Evolutionary conservation across 1,140 invertebrate species (phyloP).

Genomic region (Papilio polyxenes): DNA sequence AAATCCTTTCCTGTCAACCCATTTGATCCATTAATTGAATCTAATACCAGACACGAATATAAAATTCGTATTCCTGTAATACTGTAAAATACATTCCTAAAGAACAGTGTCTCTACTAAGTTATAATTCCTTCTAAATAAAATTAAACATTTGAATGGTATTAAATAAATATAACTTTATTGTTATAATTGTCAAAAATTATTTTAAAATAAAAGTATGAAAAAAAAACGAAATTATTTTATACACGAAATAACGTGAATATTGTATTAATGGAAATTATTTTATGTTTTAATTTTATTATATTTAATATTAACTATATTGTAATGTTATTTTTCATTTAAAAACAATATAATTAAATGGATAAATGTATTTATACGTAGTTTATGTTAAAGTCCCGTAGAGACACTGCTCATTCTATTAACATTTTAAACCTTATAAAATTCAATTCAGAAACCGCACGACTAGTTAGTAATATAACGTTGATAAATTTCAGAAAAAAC

Average conservation of each 20-base stretch:
- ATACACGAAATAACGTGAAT: not conserved
- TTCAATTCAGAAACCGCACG: constrained; percentile 58
- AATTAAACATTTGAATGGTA: not conserved
- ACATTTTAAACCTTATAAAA: constrained; percentile 45
- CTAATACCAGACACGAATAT: constrained; percentile 39
- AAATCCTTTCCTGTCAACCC: constrained; percentile 2
- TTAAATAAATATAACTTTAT: no score
- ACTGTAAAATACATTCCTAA: constrained; percentile 58
- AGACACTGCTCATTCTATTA: constrained; percentile 30
- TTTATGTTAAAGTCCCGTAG: not conserved
- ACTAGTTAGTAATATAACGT: constrained; percentile 74
- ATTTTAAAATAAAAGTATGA: not conserved
- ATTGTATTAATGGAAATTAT: no score
- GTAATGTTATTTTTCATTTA: no score
- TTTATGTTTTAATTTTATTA: no score
- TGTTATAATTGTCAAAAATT: no score
- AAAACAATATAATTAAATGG: no score
- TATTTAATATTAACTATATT: no score
- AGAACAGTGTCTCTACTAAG: not conserved
- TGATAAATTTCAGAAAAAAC: constrained; percentile 79
- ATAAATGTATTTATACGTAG: no score
- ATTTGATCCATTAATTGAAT: not conserved
- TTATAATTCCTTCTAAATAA: not conserved
- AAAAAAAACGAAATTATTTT: not conserved
- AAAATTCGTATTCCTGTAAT: constrained; percentile 51